Evolutionary conservation across 2,797 vertebrate species (phyloP), one percentile per base, ranked within the genome.

Genomic region (Notoglanidium macrostoma): DNA sequence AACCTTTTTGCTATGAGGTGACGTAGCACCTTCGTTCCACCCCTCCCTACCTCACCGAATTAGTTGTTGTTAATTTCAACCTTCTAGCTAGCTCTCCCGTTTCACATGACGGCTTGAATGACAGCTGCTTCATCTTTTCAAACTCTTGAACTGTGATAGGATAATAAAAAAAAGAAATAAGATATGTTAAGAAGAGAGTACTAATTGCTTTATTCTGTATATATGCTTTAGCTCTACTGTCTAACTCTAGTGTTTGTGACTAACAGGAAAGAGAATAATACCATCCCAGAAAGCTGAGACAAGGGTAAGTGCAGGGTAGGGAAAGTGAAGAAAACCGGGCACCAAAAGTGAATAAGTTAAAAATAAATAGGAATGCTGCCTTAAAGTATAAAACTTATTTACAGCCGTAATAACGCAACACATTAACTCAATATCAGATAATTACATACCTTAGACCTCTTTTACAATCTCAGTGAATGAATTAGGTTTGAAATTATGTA

Each of bases 401-500:
- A 67, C n/a, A 51, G 3, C 44, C 51, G 40, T 65, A 82, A 67
- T 67, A 29, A n/a, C 32, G 44, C 35, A 61, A 67, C 79, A 29
- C 17, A 79, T 19, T 79, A 59, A 12, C 77, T 49, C 26, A 2
- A 49, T 63, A 29, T 44, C 55, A 26, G 10, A 23, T 14, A 23
- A 59, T 40, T 23, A 23, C 23, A 80, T 44, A 15, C 26, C 15
- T 44, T 44, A 40, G 77, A 59, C 35, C 74, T 44, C 0, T 21
- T 35, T 61, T 44, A 61, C 55, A 80, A 80, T 44, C 55, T 15
- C 21, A 80, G 21, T 44, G 55, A 80, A 76, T 35, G 32, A 54
- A 82, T 83, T 68, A 15, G 35, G 44, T 82, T 74, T 82, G 29
- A 85, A 82, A 85, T 85, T 49, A 82, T 67, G 17, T 67, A 21